A percentile compares a stretch with the other conserved stretches of the same genome.
Conservation (phyloP, 2,888 invertebrate species). For the Hydroisotoma schaefferi region DNA sequence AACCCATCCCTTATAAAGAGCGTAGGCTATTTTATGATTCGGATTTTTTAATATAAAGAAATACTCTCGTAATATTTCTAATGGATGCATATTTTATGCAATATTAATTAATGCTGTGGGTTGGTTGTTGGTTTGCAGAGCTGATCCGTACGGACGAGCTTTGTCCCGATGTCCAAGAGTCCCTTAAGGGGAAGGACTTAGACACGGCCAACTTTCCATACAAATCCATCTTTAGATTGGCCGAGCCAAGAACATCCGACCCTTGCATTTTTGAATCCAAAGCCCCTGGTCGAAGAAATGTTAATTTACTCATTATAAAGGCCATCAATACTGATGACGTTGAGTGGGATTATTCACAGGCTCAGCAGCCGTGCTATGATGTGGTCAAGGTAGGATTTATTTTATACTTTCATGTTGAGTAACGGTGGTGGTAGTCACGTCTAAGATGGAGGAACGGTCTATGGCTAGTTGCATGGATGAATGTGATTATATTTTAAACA, state of each 20-base stretch:
- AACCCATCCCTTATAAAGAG: not conserved
- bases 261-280: constrained; percentile 38
- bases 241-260: constrained; percentile 23
- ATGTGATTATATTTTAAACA: too few species aligned
- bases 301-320: too few species aligned
- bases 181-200: constrained; percentile 27
- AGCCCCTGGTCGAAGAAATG: too few species aligned
- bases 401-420: too few species aligned
- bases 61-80: not conserved
- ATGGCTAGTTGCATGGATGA: too few species aligned
- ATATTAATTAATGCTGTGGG: not conserved
- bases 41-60: not conserved
- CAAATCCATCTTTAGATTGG: constrained; percentile 35
- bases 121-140: constrained; percentile 15
- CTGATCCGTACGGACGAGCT: constrained; percentile 30
- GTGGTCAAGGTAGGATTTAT: too few species aligned
- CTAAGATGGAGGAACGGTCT: too few species aligned
- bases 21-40: not conserved
- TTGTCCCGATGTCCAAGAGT: constrained; percentile 39
- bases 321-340: constrained; percentile 28
- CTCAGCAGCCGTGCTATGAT: too few species aligned
- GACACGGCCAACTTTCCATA: constrained; percentile 39
- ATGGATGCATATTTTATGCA: too few species aligned
- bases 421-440: too few species aligned
- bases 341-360: constrained; percentile 27